phyloP scores from a whole-genome alignment of 1,140 invertebrate genomes.

The Amyelois transitella region DNA sequence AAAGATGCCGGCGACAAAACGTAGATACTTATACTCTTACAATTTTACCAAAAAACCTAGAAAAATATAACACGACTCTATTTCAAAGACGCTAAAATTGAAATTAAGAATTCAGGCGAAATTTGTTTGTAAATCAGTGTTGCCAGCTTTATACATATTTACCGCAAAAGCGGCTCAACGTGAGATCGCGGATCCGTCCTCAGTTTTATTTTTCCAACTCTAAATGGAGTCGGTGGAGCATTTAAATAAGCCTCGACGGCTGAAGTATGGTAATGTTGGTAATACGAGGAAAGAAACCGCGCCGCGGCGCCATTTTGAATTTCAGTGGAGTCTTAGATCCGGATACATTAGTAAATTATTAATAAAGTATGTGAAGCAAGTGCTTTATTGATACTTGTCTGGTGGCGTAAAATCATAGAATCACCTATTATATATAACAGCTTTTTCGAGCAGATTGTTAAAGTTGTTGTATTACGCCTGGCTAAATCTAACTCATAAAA shows the following conservation, averaged over 20 bases:
- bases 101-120: neutral
- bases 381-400: too few relatives aligned
- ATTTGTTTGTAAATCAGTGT: slow-evolving; percentile 24
- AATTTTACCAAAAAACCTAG: slow-evolving; percentile 17
- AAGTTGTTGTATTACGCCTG: too few relatives aligned
- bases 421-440: too few relatives aligned
- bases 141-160: slow-evolving; percentile 70
- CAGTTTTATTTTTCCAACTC: slow-evolving; percentile 73
- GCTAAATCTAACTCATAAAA: too few relatives aligned
- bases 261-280: slow-evolving; percentile 73
- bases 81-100: neutral
- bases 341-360: neutral
- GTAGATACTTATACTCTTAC: slow-evolving; percentile 60
- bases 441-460: too few relatives aligned
- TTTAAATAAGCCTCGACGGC: slow-evolving; percentile 71
- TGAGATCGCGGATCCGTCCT: slow-evolving; percentile 67
- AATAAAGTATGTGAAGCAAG: neutral
- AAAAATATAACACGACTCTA: neutral
- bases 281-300: slow-evolving; percentile 63
- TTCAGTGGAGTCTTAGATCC: slow-evolving; percentile 2
- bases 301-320: slow-evolving; percentile 60
- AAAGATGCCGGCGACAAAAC: slow-evolving; percentile 69
- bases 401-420: too few relatives aligned
- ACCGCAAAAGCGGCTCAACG: slow-evolving; percentile 72
- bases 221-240: slow-evolving; percentile 74